Percentiles rank a stretch among this genome's conserved stretches.
These are phyloP conservation scores for Eurystomus glaucurus DNA, from an alignment of 2,797 vertebrate genomes.

Conservation along the genomic window DNA sequence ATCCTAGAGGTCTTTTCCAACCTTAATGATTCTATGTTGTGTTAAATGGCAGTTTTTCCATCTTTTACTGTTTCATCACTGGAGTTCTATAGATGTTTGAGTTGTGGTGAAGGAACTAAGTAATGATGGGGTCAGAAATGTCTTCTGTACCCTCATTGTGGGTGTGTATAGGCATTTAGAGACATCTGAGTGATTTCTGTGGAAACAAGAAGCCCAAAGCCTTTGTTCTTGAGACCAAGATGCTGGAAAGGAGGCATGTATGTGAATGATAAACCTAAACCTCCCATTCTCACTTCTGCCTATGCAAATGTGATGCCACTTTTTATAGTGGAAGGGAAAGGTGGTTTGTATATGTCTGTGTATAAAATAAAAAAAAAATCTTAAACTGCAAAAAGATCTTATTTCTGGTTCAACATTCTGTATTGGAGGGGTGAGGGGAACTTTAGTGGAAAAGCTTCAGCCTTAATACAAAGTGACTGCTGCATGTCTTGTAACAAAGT, in stretches of 20 bases:
- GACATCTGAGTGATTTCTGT: neutral
- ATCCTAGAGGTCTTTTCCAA: too few species aligned
- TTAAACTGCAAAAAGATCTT: neutral
- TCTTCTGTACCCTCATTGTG: neutral
- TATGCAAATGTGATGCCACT: accelerated
- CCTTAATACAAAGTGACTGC: neutral
- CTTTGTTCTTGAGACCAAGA: neutral
- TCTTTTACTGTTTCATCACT: neutral
- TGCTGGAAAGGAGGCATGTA: neutral
- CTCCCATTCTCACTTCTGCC: neutral
- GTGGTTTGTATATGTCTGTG: neutral
- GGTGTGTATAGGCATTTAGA: neutral
- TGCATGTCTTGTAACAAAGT: neutral
- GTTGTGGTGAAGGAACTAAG: neutral
- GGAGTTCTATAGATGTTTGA: neutral
- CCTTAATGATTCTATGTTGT: neutral
- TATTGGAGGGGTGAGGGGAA: neutral
- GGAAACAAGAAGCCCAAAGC: neutral
- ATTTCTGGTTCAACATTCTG: neutral
- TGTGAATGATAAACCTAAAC: neutral
- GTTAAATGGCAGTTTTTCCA: neutral
- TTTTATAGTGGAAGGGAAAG: neutral
- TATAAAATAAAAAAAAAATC: neutral
- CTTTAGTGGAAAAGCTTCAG: neutral
- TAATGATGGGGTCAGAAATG: too few species aligned